Base-by-base conservation (phyloP, 2,888 invertebrate genomes). In the Lathronympha strigana region DNA sequence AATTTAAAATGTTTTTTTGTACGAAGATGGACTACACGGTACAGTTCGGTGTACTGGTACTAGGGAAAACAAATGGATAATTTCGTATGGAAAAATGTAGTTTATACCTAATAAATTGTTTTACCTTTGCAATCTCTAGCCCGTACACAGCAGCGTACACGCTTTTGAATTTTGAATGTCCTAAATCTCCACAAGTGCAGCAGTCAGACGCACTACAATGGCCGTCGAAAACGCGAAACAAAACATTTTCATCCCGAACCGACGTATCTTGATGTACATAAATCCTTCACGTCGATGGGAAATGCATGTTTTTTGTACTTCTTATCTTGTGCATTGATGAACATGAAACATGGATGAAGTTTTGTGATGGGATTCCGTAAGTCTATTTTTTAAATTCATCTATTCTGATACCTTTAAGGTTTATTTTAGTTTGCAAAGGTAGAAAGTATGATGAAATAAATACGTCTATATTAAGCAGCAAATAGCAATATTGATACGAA, bases 211-310 rank as follows among this genome's bases (percentile, higher is more conserved):
- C 21, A 36, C 28, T 45, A 63, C 58, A 58, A 43, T 57, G 28
- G 55, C 15, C 21, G 61, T 2, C n/a, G 8, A 60, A 60, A 64
- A 53, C 33, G 25, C 17, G 45, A 53, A 60, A 64, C 45, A 58
- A 64, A 64, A 60, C 58, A 36, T 60, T 64, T 60, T 36, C 58
- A 64, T 64, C 28, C 58, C 53, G 23, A 43, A 15, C 50, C 15
- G 31, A 28, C 51, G 45, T 58, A 64, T 64, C 64, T 60, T 53
- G 51, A 64, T 58, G 58, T 45, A 25, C 40, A 51, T 64, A 64
- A 64, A 64, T 64, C 58, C 64, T 53, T 64, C 64, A 64, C 43
- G 45, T 47, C 51, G 51, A 63, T 63, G 58, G 49, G 43, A 47
- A 47, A 45, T 13, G 6, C 43, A 43, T 58, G 33, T 51, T 64